Evolutionary conservation across 2,888 invertebrate species (phyloP).

Genomic region (Caenorhabditis drosophilae): DNA sequence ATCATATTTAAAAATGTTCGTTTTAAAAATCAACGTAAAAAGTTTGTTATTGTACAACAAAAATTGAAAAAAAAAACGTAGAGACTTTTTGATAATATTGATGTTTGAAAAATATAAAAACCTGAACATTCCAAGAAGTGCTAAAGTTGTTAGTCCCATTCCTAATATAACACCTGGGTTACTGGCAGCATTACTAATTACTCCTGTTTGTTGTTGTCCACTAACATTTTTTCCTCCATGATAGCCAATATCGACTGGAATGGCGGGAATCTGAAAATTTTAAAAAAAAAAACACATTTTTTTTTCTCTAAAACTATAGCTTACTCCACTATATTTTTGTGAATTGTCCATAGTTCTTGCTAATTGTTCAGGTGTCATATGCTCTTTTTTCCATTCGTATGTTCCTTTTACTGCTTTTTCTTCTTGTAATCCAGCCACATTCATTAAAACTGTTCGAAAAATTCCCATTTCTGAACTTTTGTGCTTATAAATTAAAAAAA

Average conservation of each 20-base stretch:
- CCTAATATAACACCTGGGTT: constrained; percentile 63
- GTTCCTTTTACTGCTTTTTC: constrained; percentile 39
- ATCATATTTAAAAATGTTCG: too few relatives aligned
- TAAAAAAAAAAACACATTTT: too few relatives aligned
- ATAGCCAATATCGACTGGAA: constrained; percentile 61
- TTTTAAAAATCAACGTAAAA: too few relatives aligned
- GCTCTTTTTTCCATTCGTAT: constrained; percentile 48
- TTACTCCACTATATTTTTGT: constrained; percentile 47
- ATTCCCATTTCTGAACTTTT: constrained; percentile 53
- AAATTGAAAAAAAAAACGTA: too few relatives aligned
- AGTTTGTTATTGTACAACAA: too few relatives aligned
- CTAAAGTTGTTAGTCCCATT: constrained; percentile 59
- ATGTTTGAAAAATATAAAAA: constrained; percentile 9
- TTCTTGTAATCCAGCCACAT: constrained; percentile 43
- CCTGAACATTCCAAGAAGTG: constrained; percentile 62
- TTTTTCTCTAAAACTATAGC: constrained; percentile 1
- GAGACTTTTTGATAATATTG: too few relatives aligned
- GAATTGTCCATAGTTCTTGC: constrained; percentile 43
- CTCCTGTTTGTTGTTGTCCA: constrained; percentile 31
- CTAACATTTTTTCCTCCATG: constrained; percentile 44
- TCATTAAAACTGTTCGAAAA: constrained; percentile 53
- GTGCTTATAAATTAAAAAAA: too few relatives aligned
- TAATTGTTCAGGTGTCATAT: constrained; percentile 43
- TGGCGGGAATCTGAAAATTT: constrained; percentile 50
- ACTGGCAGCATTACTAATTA: constrained; percentile 33